Conservation (phyloP, 2,888 invertebrate genomes). For the Strigamia crassipes region DNA sequence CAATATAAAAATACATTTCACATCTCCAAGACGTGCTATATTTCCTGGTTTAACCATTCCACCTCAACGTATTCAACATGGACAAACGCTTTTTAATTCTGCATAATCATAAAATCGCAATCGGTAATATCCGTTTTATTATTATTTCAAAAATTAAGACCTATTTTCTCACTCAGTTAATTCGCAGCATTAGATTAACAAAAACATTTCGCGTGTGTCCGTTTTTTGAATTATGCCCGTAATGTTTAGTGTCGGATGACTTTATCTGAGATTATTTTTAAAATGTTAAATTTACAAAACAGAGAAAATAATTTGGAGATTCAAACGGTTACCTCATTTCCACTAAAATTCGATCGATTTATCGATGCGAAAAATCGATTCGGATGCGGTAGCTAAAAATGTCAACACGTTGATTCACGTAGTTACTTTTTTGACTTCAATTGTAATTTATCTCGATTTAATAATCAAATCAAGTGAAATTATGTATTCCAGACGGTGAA, state of each 20-base stretch:
- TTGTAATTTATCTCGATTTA: background rate
- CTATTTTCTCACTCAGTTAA: background rate
- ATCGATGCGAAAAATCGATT: background rate
- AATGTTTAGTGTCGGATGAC: too few relatives aligned
- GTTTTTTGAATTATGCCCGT: too few relatives aligned
- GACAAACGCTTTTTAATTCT: background rate
- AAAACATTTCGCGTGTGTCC: too few relatives aligned
- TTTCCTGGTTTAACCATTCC: slow-evolving; percentile 13
- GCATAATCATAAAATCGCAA: background rate
- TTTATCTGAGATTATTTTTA: too few relatives aligned
- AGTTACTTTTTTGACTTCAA: background rate
- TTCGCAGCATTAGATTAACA: background rate
- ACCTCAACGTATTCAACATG: background rate
- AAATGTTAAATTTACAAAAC: too few relatives aligned
- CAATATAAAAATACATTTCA: slow-evolving; percentile 28
- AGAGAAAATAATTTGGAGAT: too few relatives aligned
- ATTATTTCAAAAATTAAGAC: background rate
- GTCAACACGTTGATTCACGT: background rate
- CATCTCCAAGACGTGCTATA: slow-evolving; percentile 19
- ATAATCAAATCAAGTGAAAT: too few relatives aligned
- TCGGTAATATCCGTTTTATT: background rate
- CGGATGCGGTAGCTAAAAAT: background rate
- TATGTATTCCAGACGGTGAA: slow-evolving; percentile 45
- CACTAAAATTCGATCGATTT: background rate
- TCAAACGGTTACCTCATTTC: too few relatives aligned